Evolutionary conservation across 2,113 vertebrate species (phyloP), one percentile per base, ranked within the genome.

Genomic region (Salvelinus alpinus): DNA sequence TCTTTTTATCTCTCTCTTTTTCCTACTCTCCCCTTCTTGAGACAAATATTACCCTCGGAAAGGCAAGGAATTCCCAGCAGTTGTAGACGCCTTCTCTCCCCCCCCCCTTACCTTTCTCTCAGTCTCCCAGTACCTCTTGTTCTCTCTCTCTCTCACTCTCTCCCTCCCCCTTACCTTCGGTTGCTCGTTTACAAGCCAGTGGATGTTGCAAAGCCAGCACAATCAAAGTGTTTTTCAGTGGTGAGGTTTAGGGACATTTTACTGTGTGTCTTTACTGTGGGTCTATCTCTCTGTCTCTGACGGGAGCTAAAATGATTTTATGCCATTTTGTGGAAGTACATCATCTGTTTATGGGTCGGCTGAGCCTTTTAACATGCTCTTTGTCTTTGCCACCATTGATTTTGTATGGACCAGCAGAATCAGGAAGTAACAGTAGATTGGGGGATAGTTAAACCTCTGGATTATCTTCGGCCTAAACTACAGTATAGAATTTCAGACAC

Each of bases 381-480:
- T 84, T 83, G 64, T 87, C 91, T 91, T 86, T 86, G 82, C 85
- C 85, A 77, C 69, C 25, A 73, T 92, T 75, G 78, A 81, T 91
- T 90, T 84, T 73, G 1, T 54, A 14, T 18, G 48, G 48, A 54
- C 14, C 67, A 62, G n/a, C 67, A 65, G 64, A 70, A 54, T 54
- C 48, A 54, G 59, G 59, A 62, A 62, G n/a, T 54, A n/a, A 62
- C 59, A 22, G 59, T 62, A n/a, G n/a, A 8, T 54, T 11, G 59
- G 14, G 14, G 59, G n/a, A 62, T 62, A 62, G 7, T 22, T 20
- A 16, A 54, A 54, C 13, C 48, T 54, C 48, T 18, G 48, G 48
- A 54, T 54, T 22, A 20, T 57, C 54, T 57, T 20, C 5, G 1
- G 14, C 18, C 54, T 57, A 16, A 62, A 62, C 18, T 62, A 22